phyloP scores from a whole-genome alignment of 2,888 invertebrate species.

The Drosophila parthenogenetica region DNA sequence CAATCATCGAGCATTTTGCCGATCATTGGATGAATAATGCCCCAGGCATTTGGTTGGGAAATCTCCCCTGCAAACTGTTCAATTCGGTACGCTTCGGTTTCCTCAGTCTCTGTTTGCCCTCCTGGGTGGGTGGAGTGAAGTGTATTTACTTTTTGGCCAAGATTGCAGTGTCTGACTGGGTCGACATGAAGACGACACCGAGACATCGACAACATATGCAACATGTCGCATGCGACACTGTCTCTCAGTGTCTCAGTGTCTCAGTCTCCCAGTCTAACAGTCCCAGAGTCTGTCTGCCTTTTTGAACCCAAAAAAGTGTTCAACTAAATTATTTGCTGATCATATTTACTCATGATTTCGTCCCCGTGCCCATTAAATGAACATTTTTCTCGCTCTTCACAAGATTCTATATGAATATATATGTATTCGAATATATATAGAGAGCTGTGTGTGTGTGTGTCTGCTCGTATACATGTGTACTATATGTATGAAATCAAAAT shows the following conservation, averaged over 20 bases:
- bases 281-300: neutral
- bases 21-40: constrained; percentile 62
- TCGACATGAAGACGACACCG: constrained; percentile 5
- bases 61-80: constrained; percentile 56
- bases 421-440: constrained; percentile 1
- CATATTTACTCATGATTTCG: constrained; percentile 42
- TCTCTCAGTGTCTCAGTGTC: no score
- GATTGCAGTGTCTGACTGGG: constrained; percentile 19
- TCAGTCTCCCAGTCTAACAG: no score
- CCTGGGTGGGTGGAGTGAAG: constrained; percentile 4
- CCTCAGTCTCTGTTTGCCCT: constrained; percentile 3
- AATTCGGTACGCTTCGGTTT: no score
- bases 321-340: constrained; percentile 4
- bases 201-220: constrained; percentile 10
- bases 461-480: constrained; percentile 13
- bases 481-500: constrained; percentile 73
- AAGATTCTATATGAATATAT: constrained; percentile 7
- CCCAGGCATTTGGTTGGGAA: constrained; percentile 72
- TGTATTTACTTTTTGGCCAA: constrained; percentile 29
- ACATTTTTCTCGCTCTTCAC: constrained; percentile 29
- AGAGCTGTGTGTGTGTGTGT: neutral
- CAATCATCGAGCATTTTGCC: constrained; percentile 37
- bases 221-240: constrained; percentile 22
- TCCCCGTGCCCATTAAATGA: constrained; percentile 64
- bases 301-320: neutral